Evolutionary conservation across 2,888 invertebrate species (phyloP).

Genomic region (Heliconius sara): DNA sequence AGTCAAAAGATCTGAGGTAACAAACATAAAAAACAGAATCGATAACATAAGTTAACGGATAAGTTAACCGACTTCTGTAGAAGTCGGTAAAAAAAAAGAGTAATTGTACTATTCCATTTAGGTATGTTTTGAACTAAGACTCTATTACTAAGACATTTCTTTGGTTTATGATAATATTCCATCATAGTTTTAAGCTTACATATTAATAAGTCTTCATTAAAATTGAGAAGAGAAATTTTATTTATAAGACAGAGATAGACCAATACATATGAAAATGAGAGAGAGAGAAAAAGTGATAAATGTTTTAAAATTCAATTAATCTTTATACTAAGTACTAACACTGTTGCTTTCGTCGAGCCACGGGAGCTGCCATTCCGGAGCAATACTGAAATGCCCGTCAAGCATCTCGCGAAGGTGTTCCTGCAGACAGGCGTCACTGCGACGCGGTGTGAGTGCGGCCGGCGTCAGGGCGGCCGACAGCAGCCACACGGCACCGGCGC

Average conservation of each 20-base stretch:
- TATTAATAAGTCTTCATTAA: background rate
- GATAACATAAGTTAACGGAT: too few relatives aligned
- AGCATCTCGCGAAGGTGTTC: constrained; percentile 55
- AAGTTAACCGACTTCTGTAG: too few relatives aligned
- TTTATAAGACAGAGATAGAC: background rate
- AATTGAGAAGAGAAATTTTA: background rate
- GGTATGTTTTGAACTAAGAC: background rate
- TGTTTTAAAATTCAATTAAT: background rate
- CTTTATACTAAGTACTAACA: constrained; percentile 38
- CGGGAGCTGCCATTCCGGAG: constrained; percentile 60
- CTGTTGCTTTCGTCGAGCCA: constrained; percentile 52
- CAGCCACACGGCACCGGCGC: constrained; percentile 93
- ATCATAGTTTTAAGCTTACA: background rate
- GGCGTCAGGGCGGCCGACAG: constrained; percentile 89
- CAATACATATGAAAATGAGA: background rate
- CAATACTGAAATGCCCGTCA: constrained; percentile 60
- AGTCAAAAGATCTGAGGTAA: too few relatives aligned
- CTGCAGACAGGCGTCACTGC: constrained; percentile 83
- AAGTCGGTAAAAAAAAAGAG: too few relatives aligned
- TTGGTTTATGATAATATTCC: background rate
- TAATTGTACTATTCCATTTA: too few relatives aligned
- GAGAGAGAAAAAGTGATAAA: background rate
- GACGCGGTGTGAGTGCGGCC: constrained; percentile 85
- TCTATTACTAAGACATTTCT: background rate
- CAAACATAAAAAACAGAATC: too few relatives aligned